A percentile compares a stretch with the other conserved stretches of the same genome.
phyloP scores from a whole-genome alignment of 2,113 vertebrate species.

The Cyprinus carpio region DNA sequence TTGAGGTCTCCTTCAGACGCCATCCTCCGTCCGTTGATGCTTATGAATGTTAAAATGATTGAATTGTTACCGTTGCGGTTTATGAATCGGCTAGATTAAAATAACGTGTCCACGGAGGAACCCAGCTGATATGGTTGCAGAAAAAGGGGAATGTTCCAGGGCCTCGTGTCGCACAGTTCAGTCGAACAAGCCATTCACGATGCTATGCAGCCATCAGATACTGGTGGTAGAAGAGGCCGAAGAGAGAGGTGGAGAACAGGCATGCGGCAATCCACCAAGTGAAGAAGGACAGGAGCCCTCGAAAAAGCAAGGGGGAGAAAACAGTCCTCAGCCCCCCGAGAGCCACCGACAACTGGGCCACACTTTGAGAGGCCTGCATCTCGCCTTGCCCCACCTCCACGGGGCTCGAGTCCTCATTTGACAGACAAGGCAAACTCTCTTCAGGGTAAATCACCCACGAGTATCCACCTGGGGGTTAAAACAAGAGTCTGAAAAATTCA shows the following conservation, averaged over 20 bases:
- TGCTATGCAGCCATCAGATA: conserved; percentile 93
- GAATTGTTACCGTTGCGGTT: conserved; percentile 20
- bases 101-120: conserved; percentile 68
- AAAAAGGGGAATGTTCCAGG: conserved; percentile 28
- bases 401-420: conserved; percentile 74
- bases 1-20: not conserved
- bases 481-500: not conserved
- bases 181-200: conserved; percentile 36
- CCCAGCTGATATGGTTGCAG: conserved; percentile 75
- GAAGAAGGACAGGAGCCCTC: conserved; percentile 93
- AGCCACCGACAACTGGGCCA: conserved; percentile 88
- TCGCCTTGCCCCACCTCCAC: conserved; percentile 70
- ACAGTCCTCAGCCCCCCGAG: conserved; percentile 90
- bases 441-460: conserved; percentile 89
- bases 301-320: conserved; percentile 92
- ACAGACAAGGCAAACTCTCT: conserved; percentile 73
- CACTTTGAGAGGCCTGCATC: conserved; percentile 79
- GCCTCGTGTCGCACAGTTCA: conserved; percentile 53
- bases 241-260: conserved; percentile 94
- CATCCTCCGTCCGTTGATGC: not conserved
- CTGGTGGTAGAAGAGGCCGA: conserved; percentile 96
- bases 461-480: conserved; percentile 84
- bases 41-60: not conserved
- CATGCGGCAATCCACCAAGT: conserved; percentile 99
- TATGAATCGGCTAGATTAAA: conserved; percentile 19